Evolutionary conservation across 2,113 vertebrate genomes (phyloP), one percentile per base, ranked within the genome.

Genomic region (Chionodraco myersi): DNA sequence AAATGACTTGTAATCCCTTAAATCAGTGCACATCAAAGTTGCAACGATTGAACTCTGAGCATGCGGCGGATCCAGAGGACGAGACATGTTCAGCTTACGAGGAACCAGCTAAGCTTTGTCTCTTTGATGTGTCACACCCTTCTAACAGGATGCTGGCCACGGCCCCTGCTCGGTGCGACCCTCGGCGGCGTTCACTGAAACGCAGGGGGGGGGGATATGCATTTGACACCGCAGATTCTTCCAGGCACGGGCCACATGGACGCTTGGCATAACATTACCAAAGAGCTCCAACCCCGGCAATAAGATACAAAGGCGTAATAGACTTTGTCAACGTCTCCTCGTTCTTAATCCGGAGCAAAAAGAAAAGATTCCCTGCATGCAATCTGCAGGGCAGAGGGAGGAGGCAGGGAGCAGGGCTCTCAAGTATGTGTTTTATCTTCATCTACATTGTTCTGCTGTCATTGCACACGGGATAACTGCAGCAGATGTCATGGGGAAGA

Each of bases 401-500:
- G 72, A 30, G 79, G 70, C 64, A 65, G 77, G 45, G 83, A 74
- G 79, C 70, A 72, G 3, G 65, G 80, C 75, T 90, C 79, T 86
- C 71, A 74, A 86, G 86, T 73, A 84, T 80, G 21, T 68, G 85
- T 77, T 67, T 87, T 75, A 69, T 84, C 79, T 85, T 85, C 75
- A 87, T 90, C 77, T 83, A 86, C 90, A 93, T 90, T 93, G 91
- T 91, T 85, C 82, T 74, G 67, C 72, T 84, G 90, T 91, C 90
- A 85, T 65, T 80, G 77, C 86, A 75, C 62, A 41, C 64, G 70
- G 87, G 86, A 87, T 87, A 84, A 89, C 86, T 84, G 91, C 87
- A 80, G 91, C 90, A 94, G 92, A 94, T 94, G 93, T 92, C 89
- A 91, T 12, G 79, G 78, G 85, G 80, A 81, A 92, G 91, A 91